A percentile compares a stretch with the other conserved stretches of the same genome.
These are phyloP conservation scores for Azorinus chamasolen DNA, from an alignment of 2,888 invertebrate genomes.

Conservation along the genomic window DNA sequence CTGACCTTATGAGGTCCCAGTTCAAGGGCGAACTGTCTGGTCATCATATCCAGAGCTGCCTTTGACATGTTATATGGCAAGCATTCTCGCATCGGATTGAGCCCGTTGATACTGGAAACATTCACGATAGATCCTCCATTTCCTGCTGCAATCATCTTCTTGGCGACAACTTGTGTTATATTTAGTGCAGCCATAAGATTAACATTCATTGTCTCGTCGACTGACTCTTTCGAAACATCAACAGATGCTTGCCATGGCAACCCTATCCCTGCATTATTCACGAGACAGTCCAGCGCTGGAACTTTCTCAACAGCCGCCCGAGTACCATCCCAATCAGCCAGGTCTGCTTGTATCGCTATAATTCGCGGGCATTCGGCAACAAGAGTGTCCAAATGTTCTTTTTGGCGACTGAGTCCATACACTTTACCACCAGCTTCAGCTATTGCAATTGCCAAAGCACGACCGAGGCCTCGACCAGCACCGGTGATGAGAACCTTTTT, in stretches of 20 bases:
- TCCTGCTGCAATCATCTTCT: slow-evolving; percentile 91
- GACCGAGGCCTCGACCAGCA: slow-evolving; percentile 94
- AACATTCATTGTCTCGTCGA: slow-evolving; percentile 91
- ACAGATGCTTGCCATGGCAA: slow-evolving; percentile 91
- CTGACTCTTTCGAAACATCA: slow-evolving; percentile 90
- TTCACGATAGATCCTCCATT: slow-evolving; percentile 94
- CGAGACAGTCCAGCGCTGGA: slow-evolving; percentile 92
- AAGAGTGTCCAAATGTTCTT: slow-evolving; percentile 90
- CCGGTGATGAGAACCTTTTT: slow-evolving; percentile 95
- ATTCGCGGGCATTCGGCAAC: slow-evolving; percentile 82
- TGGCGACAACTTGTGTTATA: slow-evolving; percentile 92
- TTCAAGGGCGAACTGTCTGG: slow-evolving; percentile 94
- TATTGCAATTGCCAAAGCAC: slow-evolving; percentile 91
- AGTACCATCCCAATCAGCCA: slow-evolving; percentile 92
- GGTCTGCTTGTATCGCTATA: slow-evolving; percentile 89
- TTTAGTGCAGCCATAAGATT: slow-evolving; percentile 95
- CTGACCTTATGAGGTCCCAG: slow-evolving; percentile 93
- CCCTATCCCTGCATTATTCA: slow-evolving; percentile 95
- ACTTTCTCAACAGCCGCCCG: slow-evolving; percentile 89
- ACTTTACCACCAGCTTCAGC: slow-evolving; percentile 91
- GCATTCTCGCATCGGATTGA: slow-evolving; percentile 89
- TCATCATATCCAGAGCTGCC: slow-evolving; percentile 94
- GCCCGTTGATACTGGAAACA: slow-evolving; percentile 91
- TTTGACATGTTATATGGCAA: slow-evolving; percentile 94
- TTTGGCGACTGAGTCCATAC: slow-evolving; percentile 91